These are phyloP conservation scores for Aphidius gifuensis DNA, from an alignment of 1,140 invertebrate species.

Conservation along the genomic window DNA sequence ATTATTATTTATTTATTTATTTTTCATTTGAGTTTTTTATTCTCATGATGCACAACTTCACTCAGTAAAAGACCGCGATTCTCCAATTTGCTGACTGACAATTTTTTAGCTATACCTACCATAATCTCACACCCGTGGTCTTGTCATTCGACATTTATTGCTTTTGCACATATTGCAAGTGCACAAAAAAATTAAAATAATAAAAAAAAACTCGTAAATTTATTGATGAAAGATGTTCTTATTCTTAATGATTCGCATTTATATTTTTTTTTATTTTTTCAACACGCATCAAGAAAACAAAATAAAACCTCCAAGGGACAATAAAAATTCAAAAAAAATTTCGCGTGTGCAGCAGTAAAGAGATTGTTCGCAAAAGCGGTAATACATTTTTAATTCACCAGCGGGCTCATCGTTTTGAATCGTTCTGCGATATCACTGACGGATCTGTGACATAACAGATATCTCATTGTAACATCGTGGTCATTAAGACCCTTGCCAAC, in stretches of 20 bases:
- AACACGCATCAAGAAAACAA: too few species aligned
- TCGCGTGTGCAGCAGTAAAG: too few species aligned
- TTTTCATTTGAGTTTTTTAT: background rate
- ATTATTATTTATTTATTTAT: background rate
- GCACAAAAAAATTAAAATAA: too few species aligned
- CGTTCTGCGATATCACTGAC: conserved; percentile 42
- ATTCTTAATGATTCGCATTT: too few species aligned
- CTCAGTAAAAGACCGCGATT: conserved; percentile 20
- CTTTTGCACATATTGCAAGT: too few species aligned
- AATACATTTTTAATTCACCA: conserved; percentile 52
- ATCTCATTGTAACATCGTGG: conserved; percentile 47
- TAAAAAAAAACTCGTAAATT: too few species aligned
- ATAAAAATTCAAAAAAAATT: too few species aligned
- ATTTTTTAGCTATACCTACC: conserved; percentile 27
- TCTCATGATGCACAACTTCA: background rate
- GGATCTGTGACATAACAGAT: conserved; percentile 46
- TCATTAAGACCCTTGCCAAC: conserved; percentile 41
- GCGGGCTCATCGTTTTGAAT: conserved; percentile 19
- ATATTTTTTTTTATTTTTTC: too few species aligned
- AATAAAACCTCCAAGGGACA: too few species aligned
- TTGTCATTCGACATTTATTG: too few species aligned
- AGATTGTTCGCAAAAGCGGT: conserved; percentile 8
- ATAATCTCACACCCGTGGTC: conserved; percentile 24
- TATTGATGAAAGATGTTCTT: too few species aligned
- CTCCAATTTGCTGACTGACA: conserved; percentile 48